Conservation (phyloP, 2,113 vertebrate species). For the Hymenochirus boettgeri region DNA sequence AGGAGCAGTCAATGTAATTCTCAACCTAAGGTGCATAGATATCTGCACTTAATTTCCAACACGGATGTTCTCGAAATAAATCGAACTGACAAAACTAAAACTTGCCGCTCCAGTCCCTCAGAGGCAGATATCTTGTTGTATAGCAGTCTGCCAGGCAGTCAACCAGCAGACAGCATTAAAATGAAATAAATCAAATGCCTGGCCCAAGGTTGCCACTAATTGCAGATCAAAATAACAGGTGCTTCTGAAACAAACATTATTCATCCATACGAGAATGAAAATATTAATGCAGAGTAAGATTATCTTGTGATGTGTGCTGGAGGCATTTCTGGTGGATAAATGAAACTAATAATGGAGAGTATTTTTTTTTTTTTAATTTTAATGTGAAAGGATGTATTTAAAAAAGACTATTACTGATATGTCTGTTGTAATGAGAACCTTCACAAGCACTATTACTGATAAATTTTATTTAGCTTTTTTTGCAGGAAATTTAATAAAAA, state of each 20-base stretch:
- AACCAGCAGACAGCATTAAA: conserved; percentile 45
- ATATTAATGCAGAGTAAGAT: conserved; percentile 22
- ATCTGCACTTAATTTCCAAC: conserved; percentile 21
- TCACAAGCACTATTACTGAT: too few relatives aligned
- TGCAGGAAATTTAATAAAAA: too few relatives aligned
- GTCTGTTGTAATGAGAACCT: too few relatives aligned
- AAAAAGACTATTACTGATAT: too few relatives aligned
- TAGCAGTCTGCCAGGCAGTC: conserved; percentile 45
- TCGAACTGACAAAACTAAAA: conserved; percentile 54
- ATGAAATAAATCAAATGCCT: conserved; percentile 53
- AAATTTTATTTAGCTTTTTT: too few relatives aligned
- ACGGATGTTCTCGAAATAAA: conserved; percentile 45
- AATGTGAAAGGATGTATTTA: too few relatives aligned
- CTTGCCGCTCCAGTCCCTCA: conserved; percentile 48
- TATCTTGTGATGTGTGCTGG: not conserved
- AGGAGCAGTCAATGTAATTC: conserved; percentile 46
- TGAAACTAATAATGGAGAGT: not conserved
- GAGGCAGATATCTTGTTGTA: conserved; percentile 46
- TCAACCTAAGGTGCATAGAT: conserved; percentile 45
- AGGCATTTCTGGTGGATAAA: not conserved
- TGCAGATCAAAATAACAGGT: conserved; percentile 46
- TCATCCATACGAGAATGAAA: conserved; percentile 34
- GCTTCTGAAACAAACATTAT: conserved; percentile 33
- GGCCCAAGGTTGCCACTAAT: conserved; percentile 52
- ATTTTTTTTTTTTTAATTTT: not conserved